Percentiles rank a stretch among this genome's conserved stretches.
Evolutionary conservation across 1,140 invertebrate species (phyloP).

Genomic region (Lanistes nyassanus): DNA sequence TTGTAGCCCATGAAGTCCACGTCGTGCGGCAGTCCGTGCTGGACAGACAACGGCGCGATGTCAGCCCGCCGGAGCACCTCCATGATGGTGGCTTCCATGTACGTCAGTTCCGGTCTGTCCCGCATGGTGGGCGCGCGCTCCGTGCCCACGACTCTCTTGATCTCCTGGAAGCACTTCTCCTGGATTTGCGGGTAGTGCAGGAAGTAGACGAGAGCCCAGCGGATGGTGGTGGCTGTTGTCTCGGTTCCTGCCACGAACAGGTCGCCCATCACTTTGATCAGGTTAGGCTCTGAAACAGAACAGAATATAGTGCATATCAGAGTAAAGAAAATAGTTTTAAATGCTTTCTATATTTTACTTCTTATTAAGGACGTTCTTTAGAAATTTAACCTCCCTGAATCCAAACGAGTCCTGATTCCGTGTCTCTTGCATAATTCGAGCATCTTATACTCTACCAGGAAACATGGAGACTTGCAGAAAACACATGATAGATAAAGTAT

Average conservation of each 20-base stretch:
- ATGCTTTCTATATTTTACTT: not conserved
- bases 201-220: slow-evolving; percentile 88
- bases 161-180: slow-evolving; percentile 83
- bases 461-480: too few species aligned
- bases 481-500: too few species aligned
- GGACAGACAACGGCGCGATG: slow-evolving; percentile 64
- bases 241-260: slow-evolving; percentile 92
- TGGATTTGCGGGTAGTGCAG: slow-evolving; percentile 79
- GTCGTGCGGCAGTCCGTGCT: slow-evolving; percentile 56
- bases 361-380: too few species aligned
- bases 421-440: too few species aligned
- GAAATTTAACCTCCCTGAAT: too few species aligned
- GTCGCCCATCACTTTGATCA: slow-evolving; percentile 69
- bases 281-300: slow-evolving; percentile 18
- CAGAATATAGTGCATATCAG: not conserved
- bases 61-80: slow-evolving; percentile 62
- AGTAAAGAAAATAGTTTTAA: not conserved
- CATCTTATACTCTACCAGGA: too few species aligned
- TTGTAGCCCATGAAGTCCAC: slow-evolving; percentile 51
- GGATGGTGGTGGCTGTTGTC: slow-evolving; percentile 84
- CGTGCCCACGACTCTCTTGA: slow-evolving; percentile 82
- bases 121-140: slow-evolving; percentile 79
- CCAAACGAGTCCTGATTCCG: too few species aligned
- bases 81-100: slow-evolving; percentile 50
- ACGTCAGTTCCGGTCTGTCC: slow-evolving; percentile 70